A percentile compares a stretch with the other conserved stretches of the same genome.
Evolutionary conservation across 2,797 vertebrate species (phyloP).

Genomic region (Rhabdomys pumilio): DNA sequence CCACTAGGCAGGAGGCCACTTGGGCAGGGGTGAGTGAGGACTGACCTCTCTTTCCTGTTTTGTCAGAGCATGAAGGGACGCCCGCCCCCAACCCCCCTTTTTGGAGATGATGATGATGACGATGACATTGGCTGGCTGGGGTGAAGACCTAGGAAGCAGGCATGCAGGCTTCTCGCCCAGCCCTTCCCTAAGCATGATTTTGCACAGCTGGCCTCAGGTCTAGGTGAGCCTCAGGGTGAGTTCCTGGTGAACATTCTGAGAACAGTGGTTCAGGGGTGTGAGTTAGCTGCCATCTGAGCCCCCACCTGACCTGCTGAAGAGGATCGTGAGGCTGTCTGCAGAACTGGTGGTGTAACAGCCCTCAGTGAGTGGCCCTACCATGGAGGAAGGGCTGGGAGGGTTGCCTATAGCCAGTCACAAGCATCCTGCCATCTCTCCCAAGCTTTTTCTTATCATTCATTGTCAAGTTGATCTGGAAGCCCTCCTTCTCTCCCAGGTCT

Average conservation of each 20-base stretch:
- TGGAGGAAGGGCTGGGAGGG: slow-evolving; percentile 25
- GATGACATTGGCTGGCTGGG: slow-evolving; percentile 96
- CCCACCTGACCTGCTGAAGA: neutral
- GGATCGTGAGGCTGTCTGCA: slow-evolving; percentile 9
- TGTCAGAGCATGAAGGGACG: slow-evolving; percentile 96
- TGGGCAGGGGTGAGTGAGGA: slow-evolving; percentile 14
- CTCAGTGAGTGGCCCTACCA: neutral
- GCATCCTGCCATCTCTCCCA: slow-evolving; percentile 1
- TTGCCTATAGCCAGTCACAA: neutral
- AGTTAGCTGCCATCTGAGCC: neutral
- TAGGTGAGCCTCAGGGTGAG: slow-evolving; percentile 55
- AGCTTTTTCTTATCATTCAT: slow-evolving; percentile 41
- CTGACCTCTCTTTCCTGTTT: slow-evolving; percentile 82
- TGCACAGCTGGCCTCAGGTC: slow-evolving; percentile 77
- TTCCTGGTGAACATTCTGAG: slow-evolving; percentile 68
- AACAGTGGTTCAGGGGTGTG: neutral
- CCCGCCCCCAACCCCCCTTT: slow-evolving; percentile 95
- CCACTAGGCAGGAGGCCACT: neutral
- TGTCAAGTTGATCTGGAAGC: slow-evolving; percentile 40
- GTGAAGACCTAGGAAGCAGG: slow-evolving; percentile 87
- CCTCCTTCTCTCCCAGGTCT: neutral
- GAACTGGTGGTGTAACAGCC: neutral
- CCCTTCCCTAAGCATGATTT: slow-evolving; percentile 73
- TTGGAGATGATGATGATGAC: slow-evolving; percentile 94
- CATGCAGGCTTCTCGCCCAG: slow-evolving; percentile 54